Base-by-base conservation (phyloP, 2,888 invertebrate genomes). In the Druceiella hillmani region DNA sequence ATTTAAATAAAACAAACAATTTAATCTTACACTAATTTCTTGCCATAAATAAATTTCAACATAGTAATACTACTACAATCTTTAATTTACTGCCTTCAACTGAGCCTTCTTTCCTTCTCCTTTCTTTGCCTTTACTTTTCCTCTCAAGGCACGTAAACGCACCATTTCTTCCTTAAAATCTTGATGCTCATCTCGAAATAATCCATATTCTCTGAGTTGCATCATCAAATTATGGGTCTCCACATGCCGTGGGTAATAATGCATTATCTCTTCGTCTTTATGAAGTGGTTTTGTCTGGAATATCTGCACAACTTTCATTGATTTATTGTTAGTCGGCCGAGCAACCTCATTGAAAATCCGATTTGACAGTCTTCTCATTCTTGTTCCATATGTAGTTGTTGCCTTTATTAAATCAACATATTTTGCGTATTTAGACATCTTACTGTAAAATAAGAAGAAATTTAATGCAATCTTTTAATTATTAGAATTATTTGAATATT, bases 111-210 rank as follows among this genome's bases (percentile, higher is more conserved):
- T n/a, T n/a, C n/a, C n/a, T n/a, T n/a, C n/a, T n/a, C n/a, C n/a
- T n/a, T n/a, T 65, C 40, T 71, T 68, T 32, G 77, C 66, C 41
- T 77, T 70, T 2, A 74, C 75, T 59, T 91, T 92, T 6, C 92
- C 92, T 39, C 89, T 66, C 10, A 92, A 66, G 39, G 75, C 79
- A 38, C 86, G 71, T 50, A 88, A 64, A 39, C 90, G 73, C 48
- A 75, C 75, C 81, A 88, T 89, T 65, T 92, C 92, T 33, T 92
- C 90, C 50, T 80, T 81, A 55, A 91, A 92, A 62, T 92, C 92
- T 55, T 83, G 75, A 62, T 93, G 92, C 57, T 93, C 92, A 55
- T 92, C 91, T 40, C 90, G 75, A 60, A 74, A 91, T 3, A 91
- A 65, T 0, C 91, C 91, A 52, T 89, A 88, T 40, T 78, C 68